Base-by-base conservation (phyloP, 2,113 vertebrate genomes). In the Paradoxurus hermaphroditus region DNA sequence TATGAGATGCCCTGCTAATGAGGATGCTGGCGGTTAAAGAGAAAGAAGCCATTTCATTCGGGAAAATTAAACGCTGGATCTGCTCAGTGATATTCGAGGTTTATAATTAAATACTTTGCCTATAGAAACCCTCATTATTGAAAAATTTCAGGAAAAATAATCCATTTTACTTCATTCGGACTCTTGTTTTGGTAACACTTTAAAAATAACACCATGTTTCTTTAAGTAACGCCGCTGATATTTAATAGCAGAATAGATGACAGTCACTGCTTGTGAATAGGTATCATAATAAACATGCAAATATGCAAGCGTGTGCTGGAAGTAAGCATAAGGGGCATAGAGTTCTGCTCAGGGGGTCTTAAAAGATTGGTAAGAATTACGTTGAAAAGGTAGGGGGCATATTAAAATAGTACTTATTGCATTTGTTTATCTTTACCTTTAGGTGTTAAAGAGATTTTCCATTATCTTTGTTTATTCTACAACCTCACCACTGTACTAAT, bases 91-190 rank as follows among this genome's bases (percentile, higher is more conserved):
- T 62, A 36, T 84, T 75, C 72, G 44, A n/a, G 18, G 44, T 62
- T 89, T 53, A 36, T 56, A 97, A 82, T n/a, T 44, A 44, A 29
- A 78, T 19, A 8, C 4, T 70, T 72, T 88, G 12, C 53, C 78
- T 83, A 15, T 11, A 63, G 67, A 95, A 68, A 90, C 19, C 59
- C 3, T 70, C 11, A 51, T 51, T 67, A 72, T 9, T 56, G 19
- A 94, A 95, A 11, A 39, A n/a, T 90, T 70, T 56, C 73, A 75
- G 73, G 70, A 67, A 97, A 92, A 90, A 95, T 63, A 73, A 94
- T 68, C 36, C 15, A 70, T 68, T 95, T 90, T 49, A 68, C 75
- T 75, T 9, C 27, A 94, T 73, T 93, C 81, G 81, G 82, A 82
- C 46, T 46, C 4, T 62, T 73, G 34, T 70, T 93, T 72, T 53